phyloP scores from a whole-genome alignment of 2,888 invertebrate species.

The Lamellibrachia satsuma region DNA sequence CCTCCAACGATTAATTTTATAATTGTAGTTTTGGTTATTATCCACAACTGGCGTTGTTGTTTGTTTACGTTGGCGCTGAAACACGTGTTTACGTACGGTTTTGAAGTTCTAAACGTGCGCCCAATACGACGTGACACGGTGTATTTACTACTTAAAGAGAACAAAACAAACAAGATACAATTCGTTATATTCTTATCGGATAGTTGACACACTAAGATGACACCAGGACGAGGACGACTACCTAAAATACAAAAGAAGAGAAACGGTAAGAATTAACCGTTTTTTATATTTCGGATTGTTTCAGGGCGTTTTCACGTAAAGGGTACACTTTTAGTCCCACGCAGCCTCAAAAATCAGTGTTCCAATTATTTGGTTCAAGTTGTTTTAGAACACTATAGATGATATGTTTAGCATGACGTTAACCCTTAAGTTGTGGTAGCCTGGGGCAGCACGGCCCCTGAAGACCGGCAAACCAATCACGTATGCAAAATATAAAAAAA shows the following conservation, averaged over 20 bases:
- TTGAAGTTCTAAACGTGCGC: neutral
- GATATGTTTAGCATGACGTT: no score
- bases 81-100: neutral
- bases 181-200: neutral
- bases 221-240: neutral
- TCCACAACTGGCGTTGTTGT: neutral
- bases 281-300: no score
- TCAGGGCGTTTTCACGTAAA: no score
- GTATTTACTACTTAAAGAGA: neutral
- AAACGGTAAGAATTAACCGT: neutral
- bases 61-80: neutral
- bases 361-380: no score
- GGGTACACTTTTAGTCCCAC: no score
- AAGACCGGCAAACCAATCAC: no score
- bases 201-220: neutral
- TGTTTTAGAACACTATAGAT: no score
- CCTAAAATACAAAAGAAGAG: conserved; percentile 13
- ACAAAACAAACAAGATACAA: neutral
- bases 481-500: no score
- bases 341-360: no score
- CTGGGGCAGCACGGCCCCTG: no score
- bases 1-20: neutral
- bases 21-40: neutral
- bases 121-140: neutral
- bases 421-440: no score